These are phyloP conservation scores for Oscheius sp. DNA, from an alignment of 2,888 invertebrate species.

Conservation along the genomic window DNA sequence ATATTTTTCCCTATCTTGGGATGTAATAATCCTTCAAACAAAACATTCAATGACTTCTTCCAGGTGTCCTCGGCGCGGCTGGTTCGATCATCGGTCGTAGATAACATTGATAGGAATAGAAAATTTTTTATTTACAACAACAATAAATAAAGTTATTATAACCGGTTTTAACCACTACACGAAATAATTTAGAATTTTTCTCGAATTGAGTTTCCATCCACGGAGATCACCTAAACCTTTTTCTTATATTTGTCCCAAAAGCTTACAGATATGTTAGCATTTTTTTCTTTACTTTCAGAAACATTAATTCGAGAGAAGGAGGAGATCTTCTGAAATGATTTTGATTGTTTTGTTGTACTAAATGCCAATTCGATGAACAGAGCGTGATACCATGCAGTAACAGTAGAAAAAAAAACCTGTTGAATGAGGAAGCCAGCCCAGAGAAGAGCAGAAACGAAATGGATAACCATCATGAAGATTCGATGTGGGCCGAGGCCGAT, in stretches of 20 bases:
- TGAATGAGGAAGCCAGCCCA: conserved; percentile 48
- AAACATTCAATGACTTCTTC: too few relatives aligned
- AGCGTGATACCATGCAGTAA: too few relatives aligned
- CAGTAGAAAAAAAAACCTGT: neutral
- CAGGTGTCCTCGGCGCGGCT: too few relatives aligned
- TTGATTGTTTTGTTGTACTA: neutral
- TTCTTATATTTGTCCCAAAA: neutral
- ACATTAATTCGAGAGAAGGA: conserved; percentile 1
- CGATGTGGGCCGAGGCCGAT: conserved; percentile 63
- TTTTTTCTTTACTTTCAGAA: neutral
- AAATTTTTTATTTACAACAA: too few relatives aligned
- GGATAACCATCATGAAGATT: conserved; percentile 50
- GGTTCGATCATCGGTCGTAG: too few relatives aligned
- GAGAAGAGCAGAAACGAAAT: conserved; percentile 38
- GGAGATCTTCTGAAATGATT: conserved; percentile 2
- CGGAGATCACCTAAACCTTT: conserved; percentile 1
- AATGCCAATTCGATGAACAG: neutral
- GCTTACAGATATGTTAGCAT: neutral
- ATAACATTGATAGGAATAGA: too few relatives aligned
- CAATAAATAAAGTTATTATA: too few relatives aligned
- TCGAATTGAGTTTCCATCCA: neutral
- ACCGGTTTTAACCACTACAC: too few relatives aligned
- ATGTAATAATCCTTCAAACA: too few relatives aligned
- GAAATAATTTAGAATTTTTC: neutral
- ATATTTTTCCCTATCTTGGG: too few relatives aligned